Percentiles rank a stretch among this genome's conserved stretches.
Evolutionary conservation across 2,888 invertebrate species (phyloP).

Genomic region (Rhagonycha lutea): DNA sequence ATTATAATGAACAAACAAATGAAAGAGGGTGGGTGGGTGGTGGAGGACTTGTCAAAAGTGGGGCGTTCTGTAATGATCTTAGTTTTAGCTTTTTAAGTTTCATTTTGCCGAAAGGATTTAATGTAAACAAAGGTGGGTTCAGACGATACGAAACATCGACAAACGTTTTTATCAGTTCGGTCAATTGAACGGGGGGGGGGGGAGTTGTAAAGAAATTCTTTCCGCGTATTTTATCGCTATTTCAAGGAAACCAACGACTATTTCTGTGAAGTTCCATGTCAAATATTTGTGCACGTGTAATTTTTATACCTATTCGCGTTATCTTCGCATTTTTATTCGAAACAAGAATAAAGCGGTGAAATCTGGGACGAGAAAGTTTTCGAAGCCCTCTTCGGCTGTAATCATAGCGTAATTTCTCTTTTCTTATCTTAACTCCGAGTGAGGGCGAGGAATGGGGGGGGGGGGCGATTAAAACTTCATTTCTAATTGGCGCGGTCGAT

Average conservation of each 20-base stretch:
- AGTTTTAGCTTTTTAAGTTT: not conserved
- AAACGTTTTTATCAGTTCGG: not conserved
- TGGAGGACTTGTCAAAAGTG: not conserved
- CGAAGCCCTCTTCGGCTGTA: not conserved
- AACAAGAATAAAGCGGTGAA: not conserved
- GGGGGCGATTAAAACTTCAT: not conserved
- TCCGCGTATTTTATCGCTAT: too few relatives aligned
- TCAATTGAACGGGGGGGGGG: not conserved
- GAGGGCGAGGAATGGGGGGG: not conserved
- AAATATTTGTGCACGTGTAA: slow-evolving; percentile 26
- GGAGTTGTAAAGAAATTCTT: not conserved
- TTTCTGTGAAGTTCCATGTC: not conserved
- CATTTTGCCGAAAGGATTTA: not conserved
- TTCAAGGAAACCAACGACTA: not conserved
- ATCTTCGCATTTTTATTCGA: not conserved
- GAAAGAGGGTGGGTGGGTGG: not conserved
- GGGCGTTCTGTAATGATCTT: not conserved
- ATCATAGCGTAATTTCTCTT: slow-evolving; percentile 1
- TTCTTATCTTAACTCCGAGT: not conserved
- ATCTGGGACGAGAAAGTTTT: not conserved
- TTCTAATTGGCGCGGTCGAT: not conserved
- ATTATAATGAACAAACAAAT: not conserved
- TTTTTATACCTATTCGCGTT: slow-evolving; percentile 8
- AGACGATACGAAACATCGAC: not conserved
- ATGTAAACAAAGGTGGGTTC: not conserved